These are phyloP conservation scores for human DNA, from an alignment of 2,113 vertebrate genomes.

Conservation along the genomic window DNA sequence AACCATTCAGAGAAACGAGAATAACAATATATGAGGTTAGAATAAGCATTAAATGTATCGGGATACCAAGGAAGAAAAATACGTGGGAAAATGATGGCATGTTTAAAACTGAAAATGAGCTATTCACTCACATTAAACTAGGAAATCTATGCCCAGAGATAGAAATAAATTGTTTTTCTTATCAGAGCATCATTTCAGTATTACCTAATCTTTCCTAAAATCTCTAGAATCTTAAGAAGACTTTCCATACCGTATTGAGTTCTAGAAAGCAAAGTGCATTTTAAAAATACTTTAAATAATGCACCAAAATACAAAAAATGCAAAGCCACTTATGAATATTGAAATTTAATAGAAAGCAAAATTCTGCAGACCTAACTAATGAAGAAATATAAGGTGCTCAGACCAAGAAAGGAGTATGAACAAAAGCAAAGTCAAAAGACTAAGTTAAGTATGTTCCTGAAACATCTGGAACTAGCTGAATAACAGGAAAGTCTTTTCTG, in stretches of 20 bases:
- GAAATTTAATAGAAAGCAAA: constrained; percentile 17
- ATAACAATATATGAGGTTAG: constrained; percentile 52
- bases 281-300: not conserved
- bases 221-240: not conserved
- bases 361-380: constrained; percentile 7
- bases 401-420: not conserved
- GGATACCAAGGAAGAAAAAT: constrained; percentile 32
- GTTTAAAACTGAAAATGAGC: constrained; percentile 11
- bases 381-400: not conserved
- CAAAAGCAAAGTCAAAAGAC: not conserved
- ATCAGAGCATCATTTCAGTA: not conserved
- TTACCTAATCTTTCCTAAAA: not conserved
- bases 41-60: constrained; percentile 61
- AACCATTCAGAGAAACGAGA: constrained; percentile 48
- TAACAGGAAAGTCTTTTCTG: not conserved
- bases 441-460: not conserved
- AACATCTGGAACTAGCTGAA: not conserved
- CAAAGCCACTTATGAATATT: not conserved
- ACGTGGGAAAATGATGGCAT: not conserved
- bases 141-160: not conserved
- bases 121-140: constrained; percentile 56
- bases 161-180: not conserved
- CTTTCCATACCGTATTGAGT: not conserved
- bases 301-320: not conserved
- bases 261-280: not conserved